Evolutionary conservation across 2,888 invertebrate genomes (phyloP).

Genomic region (Cecidostiba fungosa): DNA sequence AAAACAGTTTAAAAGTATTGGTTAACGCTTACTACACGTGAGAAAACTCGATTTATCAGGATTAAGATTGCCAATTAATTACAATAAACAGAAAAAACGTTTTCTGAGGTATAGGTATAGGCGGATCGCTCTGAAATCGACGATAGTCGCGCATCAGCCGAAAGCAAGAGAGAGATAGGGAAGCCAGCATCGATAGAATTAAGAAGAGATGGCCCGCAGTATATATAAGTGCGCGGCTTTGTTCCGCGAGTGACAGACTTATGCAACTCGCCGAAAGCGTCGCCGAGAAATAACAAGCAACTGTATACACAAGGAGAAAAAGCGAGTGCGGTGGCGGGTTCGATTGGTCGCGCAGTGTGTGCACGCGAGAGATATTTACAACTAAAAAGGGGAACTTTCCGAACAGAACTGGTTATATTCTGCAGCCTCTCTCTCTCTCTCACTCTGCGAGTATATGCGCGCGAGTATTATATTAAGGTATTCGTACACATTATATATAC

Average conservation of each 20-base stretch:
- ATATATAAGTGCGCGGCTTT: background rate
- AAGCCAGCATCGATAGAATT: background rate
- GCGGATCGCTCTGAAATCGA: too few species aligned
- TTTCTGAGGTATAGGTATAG: too few species aligned
- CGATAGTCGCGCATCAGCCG: too few species aligned
- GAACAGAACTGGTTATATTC: background rate
- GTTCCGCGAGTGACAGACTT: background rate
- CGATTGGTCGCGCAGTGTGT: background rate
- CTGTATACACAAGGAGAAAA: slow-evolving; percentile 8
- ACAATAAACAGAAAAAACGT: too few species aligned
- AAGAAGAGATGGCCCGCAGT: background rate
- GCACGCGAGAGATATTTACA: background rate
- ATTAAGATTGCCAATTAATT: too few species aligned
- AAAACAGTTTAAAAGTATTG: too few species aligned
- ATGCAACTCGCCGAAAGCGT: slow-evolving; percentile 4
- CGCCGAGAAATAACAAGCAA: background rate
- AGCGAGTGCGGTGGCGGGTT: background rate
- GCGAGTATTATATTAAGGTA: background rate
- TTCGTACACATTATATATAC: background rate
- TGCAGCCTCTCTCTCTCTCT: background rate
- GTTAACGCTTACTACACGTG: too few species aligned
- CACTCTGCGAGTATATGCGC: too few species aligned
- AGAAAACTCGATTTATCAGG: too few species aligned
- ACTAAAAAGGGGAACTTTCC: slow-evolving; percentile 19
- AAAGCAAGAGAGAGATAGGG: background rate